Evolutionary conservation across 2,888 invertebrate species (phyloP).

Genomic region (Synanthedon vespiformis): DNA sequence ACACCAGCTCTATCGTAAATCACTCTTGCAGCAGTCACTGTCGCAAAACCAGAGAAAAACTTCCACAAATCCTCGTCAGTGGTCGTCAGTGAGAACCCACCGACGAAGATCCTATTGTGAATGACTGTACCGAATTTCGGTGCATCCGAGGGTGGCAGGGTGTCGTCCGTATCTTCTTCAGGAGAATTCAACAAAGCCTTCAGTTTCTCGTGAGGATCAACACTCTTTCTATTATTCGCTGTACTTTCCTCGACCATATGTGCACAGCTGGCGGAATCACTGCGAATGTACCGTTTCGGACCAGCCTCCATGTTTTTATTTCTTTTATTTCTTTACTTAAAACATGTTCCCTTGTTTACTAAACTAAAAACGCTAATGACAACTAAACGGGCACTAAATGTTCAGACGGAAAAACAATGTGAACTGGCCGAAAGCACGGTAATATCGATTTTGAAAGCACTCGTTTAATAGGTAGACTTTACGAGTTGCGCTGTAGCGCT

Average conservation of each 20-base stretch:
- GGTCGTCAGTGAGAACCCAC: constrained; percentile 93
- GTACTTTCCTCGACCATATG: constrained; percentile 61
- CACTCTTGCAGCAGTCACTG: constrained; percentile 92
- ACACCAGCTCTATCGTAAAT: constrained; percentile 95
- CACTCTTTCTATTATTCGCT: constrained; percentile 44
- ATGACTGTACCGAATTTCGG: constrained; percentile 85
- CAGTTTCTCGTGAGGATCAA: constrained; percentile 59
- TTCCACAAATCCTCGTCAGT: constrained; percentile 92
- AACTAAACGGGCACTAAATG: constrained; percentile 45
- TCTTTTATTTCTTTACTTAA: constrained; percentile 29
- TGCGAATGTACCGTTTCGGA: constrained; percentile 58
- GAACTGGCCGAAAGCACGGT: constrained; percentile 30
- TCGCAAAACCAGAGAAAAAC: constrained; percentile 90
- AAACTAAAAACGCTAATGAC: constrained; percentile 50
- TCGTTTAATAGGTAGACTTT: neutral
- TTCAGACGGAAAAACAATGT: constrained; percentile 37
- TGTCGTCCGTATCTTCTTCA: constrained; percentile 57
- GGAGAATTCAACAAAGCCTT: constrained; percentile 57
- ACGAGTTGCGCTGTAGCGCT: constrained; percentile 32
- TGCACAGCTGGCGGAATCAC: constrained; percentile 61
- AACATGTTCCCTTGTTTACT: constrained; percentile 66
- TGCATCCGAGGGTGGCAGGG: constrained; percentile 56
- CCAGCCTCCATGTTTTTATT: constrained; percentile 43
- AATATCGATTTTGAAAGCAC: constrained; percentile 21
- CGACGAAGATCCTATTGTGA: constrained; percentile 96